Percentiles rank a stretch among this genome's conserved stretches.
Conservation (phyloP, 1,140 invertebrate species). For the Eumaeus atala region DNA sequence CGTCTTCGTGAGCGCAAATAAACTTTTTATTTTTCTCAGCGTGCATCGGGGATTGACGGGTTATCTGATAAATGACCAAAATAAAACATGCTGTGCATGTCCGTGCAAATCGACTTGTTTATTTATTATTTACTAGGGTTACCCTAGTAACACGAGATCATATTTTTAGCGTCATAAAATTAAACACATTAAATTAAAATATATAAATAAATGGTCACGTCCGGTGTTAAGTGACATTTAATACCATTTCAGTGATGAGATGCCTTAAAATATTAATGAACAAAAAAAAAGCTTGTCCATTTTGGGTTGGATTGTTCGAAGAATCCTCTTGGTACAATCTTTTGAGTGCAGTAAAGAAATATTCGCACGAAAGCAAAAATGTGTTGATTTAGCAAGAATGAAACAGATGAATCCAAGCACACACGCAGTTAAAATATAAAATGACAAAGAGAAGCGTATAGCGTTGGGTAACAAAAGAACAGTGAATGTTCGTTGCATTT, state of each 20-base stretch:
- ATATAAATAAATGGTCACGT: neutral
- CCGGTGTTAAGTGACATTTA: neutral
- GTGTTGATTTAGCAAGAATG: constrained; percentile 41
- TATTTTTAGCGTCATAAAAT: constrained; percentile 5
- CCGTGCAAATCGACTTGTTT: constrained; percentile 46
- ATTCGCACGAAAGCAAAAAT: constrained; percentile 24
- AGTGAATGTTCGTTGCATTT: constrained; percentile 38
- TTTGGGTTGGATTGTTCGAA: neutral
- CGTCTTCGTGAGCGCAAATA: constrained; percentile 25
- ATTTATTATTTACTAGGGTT: constrained; percentile 49
- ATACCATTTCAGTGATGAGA: neutral
- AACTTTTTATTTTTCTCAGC: constrained; percentile 38
- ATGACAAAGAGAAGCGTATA: constrained; percentile 39
- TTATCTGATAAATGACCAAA: constrained; percentile 47
- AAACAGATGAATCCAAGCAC: constrained; percentile 41
- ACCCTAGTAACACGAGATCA: neutral
- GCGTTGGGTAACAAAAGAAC: constrained; percentile 44
- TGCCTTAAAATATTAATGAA: neutral
- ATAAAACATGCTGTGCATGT: constrained; percentile 36
- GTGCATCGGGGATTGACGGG: constrained; percentile 31
- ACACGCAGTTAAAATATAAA: constrained; percentile 45
- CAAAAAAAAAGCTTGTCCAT: neutral
- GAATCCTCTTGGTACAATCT: neutral
- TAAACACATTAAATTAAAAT: constrained; percentile 13
- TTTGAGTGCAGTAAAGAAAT: constrained; percentile 5